Base-by-base conservation (phyloP, 2,888 invertebrate species). In the Lapara coniferarum region DNA sequence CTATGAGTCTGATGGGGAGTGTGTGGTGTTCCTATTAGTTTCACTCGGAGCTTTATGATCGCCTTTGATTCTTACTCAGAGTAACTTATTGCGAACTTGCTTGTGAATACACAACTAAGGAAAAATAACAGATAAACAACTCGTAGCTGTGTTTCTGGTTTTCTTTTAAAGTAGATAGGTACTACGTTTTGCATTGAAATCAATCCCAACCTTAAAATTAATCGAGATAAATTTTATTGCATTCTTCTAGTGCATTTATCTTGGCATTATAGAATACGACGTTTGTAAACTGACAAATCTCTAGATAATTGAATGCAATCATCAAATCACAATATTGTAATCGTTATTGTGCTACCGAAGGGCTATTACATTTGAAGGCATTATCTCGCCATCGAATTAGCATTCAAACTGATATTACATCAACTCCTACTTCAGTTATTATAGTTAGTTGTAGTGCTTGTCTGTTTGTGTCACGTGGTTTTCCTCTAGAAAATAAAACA, bases 311-410 rank as follows among this genome's bases (percentile, higher is more conserved):
- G 55, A 55, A 10, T n/a, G 16, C 2, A 55, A 19, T 19, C 19
- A 55, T 19, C 46, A 19, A 13, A 19, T 19, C 46, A 19, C 5
- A 37, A 37, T 19, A 49, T 49, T 46, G 63, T 19, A 49, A 46
- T 16, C 6, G 12, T 49, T 19, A 46, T 19, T 49, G 13, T 13
- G 59, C 63, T 63, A 49, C 63, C 19, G 49, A 5, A 10, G 13
- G 46, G 63, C 49, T 63, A 19, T 63, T 63, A 49, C 49, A 63
- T 63, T 19, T 63, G 49, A 19, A 16, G 46, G n/a, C 49, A 19
- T 49, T 63, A 63, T 63, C 63, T 63, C 19, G 16, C 13, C 49
- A 63, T 63, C 46, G 63, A 63, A 63, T 63, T 63, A 63, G 63
- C 63, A 63, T 63, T 46, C 63, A 19, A 63, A 46, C 63, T 12